Evolutionary conservation across 2,797 vertebrate species (phyloP), one percentile per base, ranked within the genome.

Genomic region (Acanthurus tractus): DNA sequence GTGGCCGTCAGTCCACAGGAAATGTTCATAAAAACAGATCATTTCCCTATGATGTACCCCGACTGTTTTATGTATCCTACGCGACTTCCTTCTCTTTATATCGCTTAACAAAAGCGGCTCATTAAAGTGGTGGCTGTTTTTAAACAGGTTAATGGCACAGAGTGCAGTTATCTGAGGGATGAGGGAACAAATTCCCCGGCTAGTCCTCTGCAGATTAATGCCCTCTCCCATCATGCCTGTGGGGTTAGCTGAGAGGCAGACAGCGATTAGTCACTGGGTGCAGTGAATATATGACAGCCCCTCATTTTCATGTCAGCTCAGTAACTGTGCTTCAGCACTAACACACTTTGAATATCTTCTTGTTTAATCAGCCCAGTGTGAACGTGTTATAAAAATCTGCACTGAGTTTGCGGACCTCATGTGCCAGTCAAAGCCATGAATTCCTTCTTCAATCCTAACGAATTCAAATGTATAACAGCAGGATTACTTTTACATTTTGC

Each of bases 291-390:
- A 78, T 91, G 85, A 90, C 86, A 89, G 73, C 71, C 36, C 52
- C 76, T 89, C 87, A 82, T 88, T 93, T 92, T 78, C 67, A 65
- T 53, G 80, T 87, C 89, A 85, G 74, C 79, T 87, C 86, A 80
- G 80, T 82, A 78, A 63, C 82, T 76, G 44, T 20, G 73, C 70
- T 78, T 70, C 36, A 78, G 61, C 76, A 25, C 59, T 40, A 57
- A 83, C 69, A 49, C 76, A 73, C 76, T 73, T 46, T 81, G 77
- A 84, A 89, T 82, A 85, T 85, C 50, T 61, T 54, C 71, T 66
- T 36, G 69, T 82, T 83, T 74, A 82, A 88, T 86, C 78, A 55
- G 65, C 53, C 63, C 45, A 20, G 44, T 48, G 63, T 40, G 59
- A 75, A 20, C n/a, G 5, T 17, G 65, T 66, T 48, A 53, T 25